Evolutionary conservation across 2,888 invertebrate species (phyloP), one percentile per base, ranked within the genome.

Genomic region (Anarsia innoxiella): DNA sequence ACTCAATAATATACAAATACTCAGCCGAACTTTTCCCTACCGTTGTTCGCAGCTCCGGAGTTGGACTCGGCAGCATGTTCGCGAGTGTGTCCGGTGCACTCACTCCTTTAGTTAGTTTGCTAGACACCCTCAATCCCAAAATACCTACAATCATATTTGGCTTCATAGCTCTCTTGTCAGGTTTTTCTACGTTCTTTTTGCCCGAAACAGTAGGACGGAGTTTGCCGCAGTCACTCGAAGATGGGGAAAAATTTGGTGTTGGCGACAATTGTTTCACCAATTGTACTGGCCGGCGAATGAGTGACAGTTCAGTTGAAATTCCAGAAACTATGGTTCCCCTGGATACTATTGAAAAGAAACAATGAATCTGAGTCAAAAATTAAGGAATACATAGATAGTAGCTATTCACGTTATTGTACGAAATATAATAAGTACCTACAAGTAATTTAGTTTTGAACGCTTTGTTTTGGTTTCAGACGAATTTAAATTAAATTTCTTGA

Each of bases 11-110:
- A 45, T 95, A 94, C 66, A 94, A 94, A 59, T 95, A 94, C 66
- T 94, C 94, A 0, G 94, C 94, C 0, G 94, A 95, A 72, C 68
- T 94, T 4, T 95, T 94, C 58, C 95, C 94, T 0, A 95, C 95
- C 0, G 94, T 94, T 0, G 88, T 95, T 1, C 87, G 95, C 12
- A 94, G 94, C 63, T 93, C 94, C 0, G 94, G 93, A 0, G 87
- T 95, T 51, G 94, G 95, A 0, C 76, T 94, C 14, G 94, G 93
- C 2, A 92, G 93, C 2, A 94, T 94, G 93, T 93, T 91, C 53
- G 94, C 94, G 1, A 90, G 94, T 76, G 83, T 93, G 1, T 92
- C 93, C 2, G 94, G 93, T 0, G 92, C 94, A 2, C 66, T 94
- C 15, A 93, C 94, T 0, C 95, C 94, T 0, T 72, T 94, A 26